These are phyloP conservation scores for Melieria crassipennis DNA, from an alignment of 2,888 invertebrate genomes.

Conservation along the genomic window DNA sequence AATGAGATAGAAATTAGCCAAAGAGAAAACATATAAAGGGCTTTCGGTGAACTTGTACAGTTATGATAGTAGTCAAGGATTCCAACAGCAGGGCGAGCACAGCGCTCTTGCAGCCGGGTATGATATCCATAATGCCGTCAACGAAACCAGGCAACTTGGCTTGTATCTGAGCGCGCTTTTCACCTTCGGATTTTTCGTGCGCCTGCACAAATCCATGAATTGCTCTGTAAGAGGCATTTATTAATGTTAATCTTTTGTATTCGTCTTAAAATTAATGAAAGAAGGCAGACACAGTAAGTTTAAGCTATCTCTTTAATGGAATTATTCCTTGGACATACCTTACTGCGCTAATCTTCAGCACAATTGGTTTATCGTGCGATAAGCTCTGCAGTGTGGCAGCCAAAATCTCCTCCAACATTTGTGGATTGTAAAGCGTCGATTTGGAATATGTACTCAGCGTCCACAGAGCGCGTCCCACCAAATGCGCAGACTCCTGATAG, in stretches of 20 bases:
- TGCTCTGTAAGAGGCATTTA: constrained; percentile 44
- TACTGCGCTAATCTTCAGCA: constrained; percentile 61
- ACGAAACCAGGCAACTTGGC: constrained; percentile 69
- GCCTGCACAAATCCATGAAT: constrained; percentile 66
- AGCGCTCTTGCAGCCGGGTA: constrained; percentile 67
- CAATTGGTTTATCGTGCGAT: constrained; percentile 59
- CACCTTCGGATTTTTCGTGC: constrained; percentile 65
- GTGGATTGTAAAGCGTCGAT: constrained; percentile 61
- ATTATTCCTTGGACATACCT: constrained; percentile 47
- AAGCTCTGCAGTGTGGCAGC: constrained; percentile 59
- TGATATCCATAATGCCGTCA: constrained; percentile 66
- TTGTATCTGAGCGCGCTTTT: constrained; percentile 63
- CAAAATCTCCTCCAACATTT: constrained; percentile 62
- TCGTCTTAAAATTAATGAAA: neutral
- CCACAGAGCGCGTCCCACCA: constrained; percentile 64
- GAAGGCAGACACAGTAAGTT: no score
- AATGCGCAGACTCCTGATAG: constrained; percentile 59
- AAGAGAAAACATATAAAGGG: neutral
- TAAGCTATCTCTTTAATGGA: neutral
- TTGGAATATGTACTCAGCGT: constrained; percentile 63
- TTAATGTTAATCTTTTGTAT: neutral
- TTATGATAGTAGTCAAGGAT: constrained; percentile 67
- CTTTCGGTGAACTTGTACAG: constrained; percentile 48
- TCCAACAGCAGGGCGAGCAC: constrained; percentile 69
- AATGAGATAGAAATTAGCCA: neutral